These are phyloP conservation scores for Aleadryas rufinucha DNA, from an alignment of 2,113 vertebrate genomes.

Conservation along the genomic window DNA sequence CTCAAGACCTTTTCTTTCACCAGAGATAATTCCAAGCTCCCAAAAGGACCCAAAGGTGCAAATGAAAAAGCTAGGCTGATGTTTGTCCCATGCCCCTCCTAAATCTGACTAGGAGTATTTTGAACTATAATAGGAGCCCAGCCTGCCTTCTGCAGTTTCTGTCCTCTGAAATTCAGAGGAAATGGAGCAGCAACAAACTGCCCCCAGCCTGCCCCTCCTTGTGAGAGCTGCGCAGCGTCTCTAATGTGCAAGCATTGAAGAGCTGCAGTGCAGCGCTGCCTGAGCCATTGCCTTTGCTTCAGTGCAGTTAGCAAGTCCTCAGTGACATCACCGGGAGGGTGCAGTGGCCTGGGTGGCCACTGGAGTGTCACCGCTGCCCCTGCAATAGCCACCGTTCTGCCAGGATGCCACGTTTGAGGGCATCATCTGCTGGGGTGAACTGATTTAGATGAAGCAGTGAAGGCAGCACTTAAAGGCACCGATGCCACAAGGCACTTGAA, in stretches of 20 bases:
- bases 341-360: background rate
- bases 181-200: background rate
- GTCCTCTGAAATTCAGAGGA: background rate
- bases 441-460: background rate
- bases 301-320: background rate
- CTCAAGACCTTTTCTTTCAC: background rate
- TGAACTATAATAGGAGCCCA: background rate
- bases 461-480: background rate
- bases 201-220: background rate
- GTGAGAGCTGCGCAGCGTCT: background rate
- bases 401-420: background rate
- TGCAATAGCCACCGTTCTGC: background rate
- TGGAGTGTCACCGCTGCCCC: accelerated
- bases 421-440: background rate
- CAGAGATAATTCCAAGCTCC: background rate
- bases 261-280: background rate
- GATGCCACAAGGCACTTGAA: background rate
- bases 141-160: background rate
- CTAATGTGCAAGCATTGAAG: background rate
- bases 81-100: background rate
- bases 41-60: background rate
- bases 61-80: background rate
- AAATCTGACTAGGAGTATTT: background rate
- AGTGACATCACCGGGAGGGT: background rate
- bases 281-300: background rate